Evolutionary conservation across 2,797 vertebrate species (phyloP).

Genomic region (Poeciliopsis turneri): DNA sequence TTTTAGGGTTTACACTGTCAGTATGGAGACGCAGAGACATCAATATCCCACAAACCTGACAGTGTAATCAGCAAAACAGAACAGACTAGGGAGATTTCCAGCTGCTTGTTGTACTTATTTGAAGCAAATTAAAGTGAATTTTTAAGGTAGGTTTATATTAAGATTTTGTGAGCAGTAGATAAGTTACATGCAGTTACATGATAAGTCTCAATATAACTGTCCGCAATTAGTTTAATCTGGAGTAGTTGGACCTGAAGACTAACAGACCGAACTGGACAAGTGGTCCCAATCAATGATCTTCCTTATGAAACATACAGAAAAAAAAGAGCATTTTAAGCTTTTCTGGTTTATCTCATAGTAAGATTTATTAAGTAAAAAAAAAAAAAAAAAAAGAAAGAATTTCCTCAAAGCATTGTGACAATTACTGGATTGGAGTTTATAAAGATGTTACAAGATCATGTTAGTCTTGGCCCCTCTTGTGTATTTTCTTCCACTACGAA

Average conservation of each 20-base stretch:
- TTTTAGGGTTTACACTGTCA: conserved; percentile 67
- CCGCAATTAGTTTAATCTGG: neutral
- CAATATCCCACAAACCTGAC: conserved; percentile 26
- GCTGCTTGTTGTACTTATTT: neutral
- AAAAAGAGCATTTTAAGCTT: neutral
- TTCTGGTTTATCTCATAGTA: neutral
- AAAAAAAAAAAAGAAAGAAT: neutral
- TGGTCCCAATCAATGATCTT: neutral
- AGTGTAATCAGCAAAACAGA: conserved; percentile 18
- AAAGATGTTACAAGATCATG: neutral
- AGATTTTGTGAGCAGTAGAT: neutral
- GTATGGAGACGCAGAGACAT: conserved; percentile 47
- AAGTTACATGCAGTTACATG: neutral
- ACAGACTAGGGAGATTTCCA: neutral
- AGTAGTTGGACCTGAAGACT: neutral
- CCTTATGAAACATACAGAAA: neutral
- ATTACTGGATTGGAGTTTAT: neutral
- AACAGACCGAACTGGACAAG: neutral
- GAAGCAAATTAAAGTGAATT: neutral
- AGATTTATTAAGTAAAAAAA: neutral
- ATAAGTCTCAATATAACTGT: neutral
- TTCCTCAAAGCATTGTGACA: neutral
- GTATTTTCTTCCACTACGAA: neutral
- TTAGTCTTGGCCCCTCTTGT: neutral
- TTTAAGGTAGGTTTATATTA: neutral